Conservation (phyloP, 2,113 vertebrate genomes). For the Gobius niger region DNA sequence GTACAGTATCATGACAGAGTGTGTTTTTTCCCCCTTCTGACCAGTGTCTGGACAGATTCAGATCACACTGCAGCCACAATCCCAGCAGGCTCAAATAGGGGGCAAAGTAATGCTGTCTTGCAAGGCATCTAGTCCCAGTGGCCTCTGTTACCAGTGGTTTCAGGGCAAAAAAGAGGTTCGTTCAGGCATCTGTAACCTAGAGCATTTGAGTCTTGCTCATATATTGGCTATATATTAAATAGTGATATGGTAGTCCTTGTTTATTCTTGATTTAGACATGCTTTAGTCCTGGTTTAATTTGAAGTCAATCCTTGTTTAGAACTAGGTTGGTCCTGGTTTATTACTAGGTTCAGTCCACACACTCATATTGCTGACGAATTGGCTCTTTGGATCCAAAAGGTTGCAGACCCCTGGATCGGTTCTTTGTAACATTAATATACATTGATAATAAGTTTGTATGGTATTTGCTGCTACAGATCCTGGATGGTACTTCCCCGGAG, state of each 20-base stretch:
- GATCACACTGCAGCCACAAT: conserved; percentile 77
- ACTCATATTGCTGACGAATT: too few relatives aligned
- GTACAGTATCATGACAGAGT: not conserved
- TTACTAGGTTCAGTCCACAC: too few relatives aligned
- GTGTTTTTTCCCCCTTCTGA: not conserved
- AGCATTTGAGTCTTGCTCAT: too few relatives aligned
- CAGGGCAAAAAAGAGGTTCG: conserved; percentile 79
- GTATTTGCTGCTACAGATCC: conserved; percentile 62
- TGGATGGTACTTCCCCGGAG: conserved; percentile 66
- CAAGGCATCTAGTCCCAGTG: conserved; percentile 62
- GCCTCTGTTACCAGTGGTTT: conserved; percentile 85
- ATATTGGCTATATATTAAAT: too few relatives aligned
- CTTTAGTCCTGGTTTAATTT: too few relatives aligned
- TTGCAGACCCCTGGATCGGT: not conserved
- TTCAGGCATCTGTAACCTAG: too few relatives aligned
- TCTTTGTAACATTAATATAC: not conserved
- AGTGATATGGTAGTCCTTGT: too few relatives aligned
- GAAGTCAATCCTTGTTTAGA: too few relatives aligned
- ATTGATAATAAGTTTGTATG: not conserved
- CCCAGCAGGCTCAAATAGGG: conserved; percentile 62
- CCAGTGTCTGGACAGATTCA: conserved; percentile 69
- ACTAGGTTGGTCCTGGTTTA: too few relatives aligned
- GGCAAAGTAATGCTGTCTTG: conserved; percentile 73
- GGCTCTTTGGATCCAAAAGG: too few relatives aligned
- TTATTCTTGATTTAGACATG: too few relatives aligned